Conservation (phyloP, 2,888 invertebrate species). For the Bugula neritina region DNA sequence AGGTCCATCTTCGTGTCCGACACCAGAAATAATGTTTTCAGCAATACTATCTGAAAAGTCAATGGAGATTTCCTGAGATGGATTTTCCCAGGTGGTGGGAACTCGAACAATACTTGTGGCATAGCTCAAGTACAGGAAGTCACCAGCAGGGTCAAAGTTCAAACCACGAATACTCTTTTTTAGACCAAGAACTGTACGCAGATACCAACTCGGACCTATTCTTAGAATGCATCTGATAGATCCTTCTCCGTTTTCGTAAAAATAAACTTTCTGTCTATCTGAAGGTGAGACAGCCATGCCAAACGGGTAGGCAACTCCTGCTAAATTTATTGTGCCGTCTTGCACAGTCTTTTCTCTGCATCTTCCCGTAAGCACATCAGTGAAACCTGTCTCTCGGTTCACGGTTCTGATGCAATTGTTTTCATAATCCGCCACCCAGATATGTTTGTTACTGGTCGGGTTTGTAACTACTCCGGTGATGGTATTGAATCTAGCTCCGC, state of each 20-base stretch:
- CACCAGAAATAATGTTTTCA: not conserved
- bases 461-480: not conserved
- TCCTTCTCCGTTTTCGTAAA: not conserved
- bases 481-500: not conserved
- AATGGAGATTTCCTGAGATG: too few relatives aligned
- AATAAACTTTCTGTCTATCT: not conserved
- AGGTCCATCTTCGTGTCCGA: not conserved
- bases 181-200: not conserved
- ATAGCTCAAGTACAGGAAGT: not conserved
- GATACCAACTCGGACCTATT: not conserved
- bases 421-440: not conserved
- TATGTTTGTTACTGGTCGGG: not conserved
- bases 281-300: not conserved
- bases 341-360: not conserved
- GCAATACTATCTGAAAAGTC: not conserved
- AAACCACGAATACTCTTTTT: not conserved
- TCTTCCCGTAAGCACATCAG: not conserved
- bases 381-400: not conserved
- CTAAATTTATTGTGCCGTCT: not conserved
- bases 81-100: not conserved
- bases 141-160: not conserved
- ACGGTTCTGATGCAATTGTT: not conserved
- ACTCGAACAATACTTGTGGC: not conserved
- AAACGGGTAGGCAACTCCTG: not conserved
- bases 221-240: not conserved